Base-by-base conservation (phyloP, 2,113 vertebrate genomes). In the Hyaena hyaena region DNA sequence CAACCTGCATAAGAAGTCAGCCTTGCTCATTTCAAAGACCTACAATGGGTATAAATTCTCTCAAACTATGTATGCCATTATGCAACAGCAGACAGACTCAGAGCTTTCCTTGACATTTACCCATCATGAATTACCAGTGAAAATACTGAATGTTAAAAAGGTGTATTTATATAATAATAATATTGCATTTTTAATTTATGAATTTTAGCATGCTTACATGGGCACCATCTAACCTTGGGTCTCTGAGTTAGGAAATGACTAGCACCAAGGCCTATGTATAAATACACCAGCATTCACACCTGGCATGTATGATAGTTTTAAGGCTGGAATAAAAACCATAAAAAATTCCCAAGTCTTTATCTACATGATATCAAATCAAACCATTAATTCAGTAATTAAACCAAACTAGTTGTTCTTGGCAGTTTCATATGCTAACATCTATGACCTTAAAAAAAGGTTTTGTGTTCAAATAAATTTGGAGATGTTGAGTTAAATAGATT, bases 101-200 rank as follows among this genome's bases (percentile, higher is more conserved):
- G 2, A 19, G n/a, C 71, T 82, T 93, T 85, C 77, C 93, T 76
- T 96, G 94, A 96, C 80, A 92, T 95, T 90, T 92, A 92, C 90
- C 95, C 74, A 74, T 35, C 9, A 4, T 73, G 31, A 96, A 93
- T 86, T 85, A 69, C 35, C 21, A 66, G 63, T 53, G 69, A 90
- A 97, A 96, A 93, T 66, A 79, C 15, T 33, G 86, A 97, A 82
- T 74, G 92, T 50, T 83, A 45, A 65, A 80, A 96, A 80, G 50
- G 10, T 21, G 50, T 79, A 86, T 61, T 96, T 90, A 83, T 89
- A 95, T 77, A 48, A 86, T 69, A 93, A 88, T 88, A 23, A 43
- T 48, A 71, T 96, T 98, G 69, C 58, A 95, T 80, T 87, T 97
- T 96, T 90, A 95, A 96, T 91, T 97, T 87, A 90, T 66, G 31